phyloP scores from a whole-genome alignment of 1,140 invertebrate genomes.

The Calliphora vicina region DNA sequence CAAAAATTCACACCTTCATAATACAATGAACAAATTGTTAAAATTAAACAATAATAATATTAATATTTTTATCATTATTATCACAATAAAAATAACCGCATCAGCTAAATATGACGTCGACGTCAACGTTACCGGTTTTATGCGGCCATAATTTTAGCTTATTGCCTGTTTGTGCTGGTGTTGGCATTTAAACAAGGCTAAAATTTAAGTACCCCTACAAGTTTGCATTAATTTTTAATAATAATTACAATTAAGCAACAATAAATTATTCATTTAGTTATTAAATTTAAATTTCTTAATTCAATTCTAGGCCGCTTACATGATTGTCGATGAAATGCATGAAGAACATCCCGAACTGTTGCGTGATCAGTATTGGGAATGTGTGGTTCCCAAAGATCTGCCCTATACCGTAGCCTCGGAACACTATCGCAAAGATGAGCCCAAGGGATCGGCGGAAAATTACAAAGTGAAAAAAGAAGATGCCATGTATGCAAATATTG shows the following conservation, averaged over 20 bases:
- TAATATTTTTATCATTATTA: background rate
- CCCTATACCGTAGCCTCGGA: conserved; percentile 87
- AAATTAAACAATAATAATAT: background rate
- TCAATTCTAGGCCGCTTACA: conserved; percentile 77
- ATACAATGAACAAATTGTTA: background rate
- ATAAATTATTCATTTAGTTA: background rate
- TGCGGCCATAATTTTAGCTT: background rate
- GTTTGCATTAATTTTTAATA: background rate
- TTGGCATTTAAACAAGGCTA: background rate
- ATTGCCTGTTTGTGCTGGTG: background rate
- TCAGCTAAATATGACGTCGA: background rate
- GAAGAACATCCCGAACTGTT: conserved; percentile 88
- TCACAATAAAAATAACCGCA: no score
- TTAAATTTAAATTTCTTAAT: background rate
- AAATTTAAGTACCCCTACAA: background rate
- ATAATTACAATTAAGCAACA: background rate
- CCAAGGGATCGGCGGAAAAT: conserved; percentile 82
- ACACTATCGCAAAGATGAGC: conserved; percentile 80
- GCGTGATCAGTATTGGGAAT: conserved; percentile 90
- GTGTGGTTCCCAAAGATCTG: conserved; percentile 86
- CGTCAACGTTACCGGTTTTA: background rate
- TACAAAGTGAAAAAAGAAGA: conserved; percentile 85
- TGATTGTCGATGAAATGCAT: conserved; percentile 92
- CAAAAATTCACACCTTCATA: background rate
- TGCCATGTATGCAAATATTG: conserved; percentile 79